phyloP scores from a whole-genome alignment of 2,113 vertebrate species.

The Cyprinodon tularosa region DNA sequence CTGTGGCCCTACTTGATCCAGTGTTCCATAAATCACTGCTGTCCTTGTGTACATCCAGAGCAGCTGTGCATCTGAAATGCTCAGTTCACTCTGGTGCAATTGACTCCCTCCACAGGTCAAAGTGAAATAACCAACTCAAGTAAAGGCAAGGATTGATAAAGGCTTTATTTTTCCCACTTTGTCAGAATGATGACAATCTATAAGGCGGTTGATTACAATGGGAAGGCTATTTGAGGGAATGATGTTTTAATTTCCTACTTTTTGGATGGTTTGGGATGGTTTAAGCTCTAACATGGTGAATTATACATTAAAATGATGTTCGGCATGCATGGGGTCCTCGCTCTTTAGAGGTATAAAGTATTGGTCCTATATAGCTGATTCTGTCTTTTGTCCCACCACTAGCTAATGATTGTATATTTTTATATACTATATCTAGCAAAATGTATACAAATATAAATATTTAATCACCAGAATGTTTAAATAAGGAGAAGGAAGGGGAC shows the following conservation, averaged over 20 bases:
- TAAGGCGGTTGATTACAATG: constrained; percentile 20
- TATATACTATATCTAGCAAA: constrained; percentile 72
- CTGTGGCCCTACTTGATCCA: not conserved
- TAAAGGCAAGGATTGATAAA: constrained; percentile 4
- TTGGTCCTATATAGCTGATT: constrained; percentile 64
- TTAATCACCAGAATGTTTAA: constrained; percentile 73
- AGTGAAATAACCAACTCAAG: not conserved
- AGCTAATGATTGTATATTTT: constrained; percentile 82
- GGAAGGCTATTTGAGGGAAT: constrained; percentile 19
- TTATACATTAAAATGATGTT: constrained; percentile 52
- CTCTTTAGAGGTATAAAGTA: constrained; percentile 52
- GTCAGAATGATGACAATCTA: constrained; percentile 51
- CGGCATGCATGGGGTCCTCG: constrained; percentile 61
- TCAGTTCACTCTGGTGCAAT: constrained; percentile 8
- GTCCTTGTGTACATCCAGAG: not conserved
- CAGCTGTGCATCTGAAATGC: constrained; percentile 1
- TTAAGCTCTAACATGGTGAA: constrained; percentile 40
- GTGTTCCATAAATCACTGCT: not conserved
- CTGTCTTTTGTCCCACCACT: constrained; percentile 68
- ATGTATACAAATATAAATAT: constrained; percentile 70
- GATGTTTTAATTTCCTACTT: constrained; percentile 26
- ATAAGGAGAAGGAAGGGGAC: constrained; percentile 35
- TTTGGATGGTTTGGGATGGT: constrained; percentile 28
- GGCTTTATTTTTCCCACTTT: not conserved
- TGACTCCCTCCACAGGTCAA: constrained; percentile 7